Percentiles rank a stretch among this genome's conserved stretches.
phyloP scores from a whole-genome alignment of 2,888 invertebrate species.

The Helicoverpa assulta region DNA sequence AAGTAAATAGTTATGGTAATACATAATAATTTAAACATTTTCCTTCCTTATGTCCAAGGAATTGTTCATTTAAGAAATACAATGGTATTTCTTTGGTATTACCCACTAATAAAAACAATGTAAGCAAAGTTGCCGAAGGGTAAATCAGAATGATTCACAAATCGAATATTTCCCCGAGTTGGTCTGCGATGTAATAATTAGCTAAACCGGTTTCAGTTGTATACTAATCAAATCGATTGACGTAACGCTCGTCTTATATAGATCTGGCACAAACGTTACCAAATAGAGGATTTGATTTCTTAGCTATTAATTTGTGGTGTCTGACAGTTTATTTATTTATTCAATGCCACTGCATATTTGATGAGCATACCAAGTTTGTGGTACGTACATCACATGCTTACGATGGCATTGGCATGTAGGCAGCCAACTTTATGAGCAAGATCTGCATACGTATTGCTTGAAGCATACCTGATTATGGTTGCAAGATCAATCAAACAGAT shows the following conservation, averaged over 20 bases:
- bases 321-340: conserved; percentile 23
- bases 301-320: conserved; percentile 11
- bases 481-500: conserved; percentile 3
- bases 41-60: conserved; percentile 24
- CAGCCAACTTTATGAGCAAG: conserved; percentile 38
- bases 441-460: conserved; percentile 40
- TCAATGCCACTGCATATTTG: conserved; percentile 45
- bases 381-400: conserved; percentile 13
- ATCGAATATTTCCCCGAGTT: conserved; percentile 22
- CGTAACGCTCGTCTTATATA: conserved; percentile 32
- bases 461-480: conserved; percentile 11
- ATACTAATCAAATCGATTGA: conserved; percentile 35
- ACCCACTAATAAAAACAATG: conserved; percentile 7
- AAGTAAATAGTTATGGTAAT: not conserved
- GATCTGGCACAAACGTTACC: conserved; percentile 20
- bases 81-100: conserved; percentile 8
- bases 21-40: conserved; percentile 1
- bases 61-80: not conserved
- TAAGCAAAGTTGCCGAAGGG: not conserved
- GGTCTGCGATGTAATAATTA: conserved; percentile 30
- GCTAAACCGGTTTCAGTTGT: conserved; percentile 42
- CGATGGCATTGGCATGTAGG: conserved; percentile 39
- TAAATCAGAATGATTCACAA: conserved; percentile 22
- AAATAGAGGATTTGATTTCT: conserved; percentile 30
- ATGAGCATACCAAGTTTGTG: conserved; percentile 29